Evolutionary conservation across 2,113 vertebrate genomes (phyloP), one percentile per base, ranked within the genome.

Genomic region (Ciconia boyciana): DNA sequence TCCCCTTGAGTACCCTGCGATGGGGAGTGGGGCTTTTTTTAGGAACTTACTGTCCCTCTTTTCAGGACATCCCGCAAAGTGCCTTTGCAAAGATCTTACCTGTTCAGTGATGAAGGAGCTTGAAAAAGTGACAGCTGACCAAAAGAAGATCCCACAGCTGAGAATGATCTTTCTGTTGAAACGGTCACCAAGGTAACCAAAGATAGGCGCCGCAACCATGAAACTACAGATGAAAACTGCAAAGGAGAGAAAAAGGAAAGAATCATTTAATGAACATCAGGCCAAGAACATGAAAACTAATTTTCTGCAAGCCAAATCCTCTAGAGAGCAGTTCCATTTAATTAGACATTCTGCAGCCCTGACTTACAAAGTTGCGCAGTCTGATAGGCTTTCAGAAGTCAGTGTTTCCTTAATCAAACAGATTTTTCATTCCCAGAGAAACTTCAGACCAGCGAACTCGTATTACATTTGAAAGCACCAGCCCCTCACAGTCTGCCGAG

Each of bases 201-300:
- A 99, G 97, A 99, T 99, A 19, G 99, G 99, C 1, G 99, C 99
- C 0, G 99, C 99, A 44, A 99, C 99, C 99, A 99, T 99, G 98
- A 99, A 99, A 95, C 99, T 99, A 88, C 99, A 99, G 98, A 99
- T 99, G 98, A 99, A 99, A 93, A 99, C 99, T 99, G 98, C 19
- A 85, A 78, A 92, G 93, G 72, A 89, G 70, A 96, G 54, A 77
- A 83, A 88, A 49, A 80, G 61, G 74, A 69, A 70, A 91, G 57
- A 92, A 90, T 58, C 4, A 0, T 85, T 96, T 90, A 48, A 96
- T 86, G 90, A 97, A 96, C 64, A 93, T 80, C 89, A 96, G 75
- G 48, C 62, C 51, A 83, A 57, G 69, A 84, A 82, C 44, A 72
- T 9, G 48, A 82, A 89, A 92, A 72, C 65, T 91, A 43, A 95